Base-by-base conservation (phyloP, 2,113 vertebrate species). In the Megaptera novaeangliae region DNA sequence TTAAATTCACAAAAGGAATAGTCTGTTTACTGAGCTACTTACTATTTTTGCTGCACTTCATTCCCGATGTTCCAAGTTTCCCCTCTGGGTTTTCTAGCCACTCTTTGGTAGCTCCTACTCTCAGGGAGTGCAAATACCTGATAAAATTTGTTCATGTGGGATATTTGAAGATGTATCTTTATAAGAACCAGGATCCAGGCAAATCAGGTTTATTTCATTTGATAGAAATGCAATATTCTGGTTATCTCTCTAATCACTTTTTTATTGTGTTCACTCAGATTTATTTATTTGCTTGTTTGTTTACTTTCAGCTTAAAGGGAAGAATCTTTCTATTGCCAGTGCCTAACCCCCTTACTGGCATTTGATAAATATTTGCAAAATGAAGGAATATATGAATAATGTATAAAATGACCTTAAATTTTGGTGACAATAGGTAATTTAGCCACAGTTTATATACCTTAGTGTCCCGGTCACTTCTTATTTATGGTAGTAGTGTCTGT, bases 91-190 rank as follows among this genome's bases (percentile, higher is more conserved):
- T 81, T 94, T 86, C 49, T 15, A 66, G 31, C 2, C 2, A 1
- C 17, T 18, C 34, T 59, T 21, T 34, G 20, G 64, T 59, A 36
- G 11, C 46, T 74, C 66, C 14, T 49, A 1, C 23, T 52, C 17
- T 25, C 95, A 98, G 93, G 75, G 85, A 97, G 91, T 95, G 68
- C 88, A 97, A 98, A 93, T 93, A 71, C 93, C 96, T 96, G 92
- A 83, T 97, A 93, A 59, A 95, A 97, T 96, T 96, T 97, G 94
- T 88, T 84, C 89, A 94, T 82, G 34, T 49, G 94, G 96, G 96
- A 78, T 97, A 93, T 92, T 97, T 97, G 98, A 98, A 97, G 94
- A 97, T 64, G 91, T 91, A 96, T 94, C 80, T 97, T 98, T 97
- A 88, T 97, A 98, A 97, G 95, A 98, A 98, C 90, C 94, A 94